Base-by-base conservation (phyloP, 1,140 invertebrate genomes). In the Achroia grisella region DNA sequence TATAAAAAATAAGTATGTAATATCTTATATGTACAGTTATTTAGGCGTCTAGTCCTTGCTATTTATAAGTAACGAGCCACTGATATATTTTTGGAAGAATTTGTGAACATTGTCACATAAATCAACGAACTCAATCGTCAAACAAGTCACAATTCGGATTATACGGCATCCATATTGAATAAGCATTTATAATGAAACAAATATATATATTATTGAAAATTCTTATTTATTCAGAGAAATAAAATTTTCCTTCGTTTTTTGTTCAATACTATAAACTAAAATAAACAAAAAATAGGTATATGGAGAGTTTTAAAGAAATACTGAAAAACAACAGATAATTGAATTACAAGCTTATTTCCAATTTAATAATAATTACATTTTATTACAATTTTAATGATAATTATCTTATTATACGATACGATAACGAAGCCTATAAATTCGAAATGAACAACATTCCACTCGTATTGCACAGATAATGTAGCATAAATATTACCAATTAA, bases 181-280 rank as follows among this genome's bases (percentile, higher is more conserved):
- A n/a, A n/a, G n/a, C n/a, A n/a, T n/a, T n/a, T n/a, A n/a, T n/a
- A n/a, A n/a, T n/a, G n/a, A n/a, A n/a, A n/a, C n/a, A n/a, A n/a
- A n/a, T n/a, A n/a, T n/a, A n/a, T n/a, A 15, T 15, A 23, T 23
- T 23, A 23, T 44, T 63, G 49, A 74, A 80, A 83, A 74, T 75
- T 81, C 72, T 80, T 83, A 78, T 69, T 83, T 80, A 83, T 71
- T 79, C 68, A 66, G 73, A 79, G 63, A 79, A 79, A 83, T 70
- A 67, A 71, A 68, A 62, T 31, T 49, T 62, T 67, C 35, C 63
- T 68, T 64, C 29, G 44, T 68, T 65, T 68, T 72, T 71, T 64
- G 45, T 56, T 73, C 54, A 52, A 36, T 29, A 23, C 28, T 39
- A 46, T 57, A 51, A 57, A 63, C 64, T 56, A 64, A 64, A 62